Evolutionary conservation across 1,140 invertebrate genomes (phyloP).

Genomic region (Tetramorium simillimum): DNA sequence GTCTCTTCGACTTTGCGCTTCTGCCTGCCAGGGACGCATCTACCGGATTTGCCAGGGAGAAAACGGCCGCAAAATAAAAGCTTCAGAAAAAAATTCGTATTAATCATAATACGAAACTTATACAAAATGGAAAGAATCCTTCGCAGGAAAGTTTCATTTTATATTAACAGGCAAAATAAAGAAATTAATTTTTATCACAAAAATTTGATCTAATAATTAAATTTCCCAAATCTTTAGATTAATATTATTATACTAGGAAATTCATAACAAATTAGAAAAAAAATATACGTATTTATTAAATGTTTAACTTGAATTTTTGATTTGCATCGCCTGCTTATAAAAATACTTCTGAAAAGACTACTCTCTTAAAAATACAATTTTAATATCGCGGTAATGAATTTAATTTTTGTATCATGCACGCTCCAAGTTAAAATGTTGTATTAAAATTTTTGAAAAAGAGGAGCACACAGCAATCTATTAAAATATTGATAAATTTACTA

Average conservation of each 20-base stretch:
- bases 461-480: neutral
- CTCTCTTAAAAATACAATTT: neutral
- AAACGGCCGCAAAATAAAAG: neutral
- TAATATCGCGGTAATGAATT: neutral
- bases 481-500: neutral
- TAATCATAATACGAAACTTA: neutral
- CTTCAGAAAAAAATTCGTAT: neutral
- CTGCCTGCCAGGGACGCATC: constrained; percentile 41
- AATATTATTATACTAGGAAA: neutral
- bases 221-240: neutral
- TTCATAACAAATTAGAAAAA: neutral
- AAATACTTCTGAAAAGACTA: neutral
- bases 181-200: neutral
- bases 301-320: neutral
- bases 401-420: neutral
- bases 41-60: neutral
- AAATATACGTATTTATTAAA: neutral
- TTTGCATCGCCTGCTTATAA: neutral
- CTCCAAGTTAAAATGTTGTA: neutral
- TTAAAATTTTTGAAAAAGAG: neutral
- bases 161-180: neutral
- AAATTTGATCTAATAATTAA: neutral
- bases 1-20: constrained; percentile 52
- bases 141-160: neutral
- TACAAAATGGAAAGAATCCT: neutral